These are phyloP conservation scores for Zonitis immaculata DNA, from an alignment of 2,888 invertebrate genomes.

Conservation along the genomic window DNA sequence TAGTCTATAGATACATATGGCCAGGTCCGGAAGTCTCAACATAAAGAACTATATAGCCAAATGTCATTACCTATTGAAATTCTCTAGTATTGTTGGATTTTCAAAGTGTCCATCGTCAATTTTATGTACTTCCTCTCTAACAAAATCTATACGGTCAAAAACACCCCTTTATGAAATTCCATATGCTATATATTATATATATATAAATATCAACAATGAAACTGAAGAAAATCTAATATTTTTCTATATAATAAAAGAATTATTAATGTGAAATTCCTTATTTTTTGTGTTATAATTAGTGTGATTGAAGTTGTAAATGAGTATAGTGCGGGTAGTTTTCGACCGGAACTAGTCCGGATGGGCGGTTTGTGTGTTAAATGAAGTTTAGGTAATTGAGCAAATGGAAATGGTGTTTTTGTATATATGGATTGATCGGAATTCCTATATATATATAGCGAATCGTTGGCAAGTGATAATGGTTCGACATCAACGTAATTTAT, in stretches of 20 bases:
- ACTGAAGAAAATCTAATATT: too few relatives aligned
- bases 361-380: not conserved
- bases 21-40: slow-evolving; percentile 18
- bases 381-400: slow-evolving; percentile 1
- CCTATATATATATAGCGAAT: not conserved
- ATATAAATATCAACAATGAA: not conserved
- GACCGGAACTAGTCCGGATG: not conserved
- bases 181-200: not conserved
- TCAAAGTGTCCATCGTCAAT: slow-evolving; percentile 9
- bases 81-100: slow-evolving; percentile 17
- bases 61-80: slow-evolving; percentile 19
- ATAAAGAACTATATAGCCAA: slow-evolving; percentile 15
- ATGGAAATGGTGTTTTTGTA: not conserved
- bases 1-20: slow-evolving; percentile 6
- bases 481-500: slow-evolving; percentile 33
- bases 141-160: slow-evolving; percentile 7
- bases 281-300: not conserved
- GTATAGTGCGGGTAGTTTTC: not conserved
- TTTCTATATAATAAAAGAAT: too few relatives aligned
- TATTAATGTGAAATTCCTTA: too few relatives aligned
- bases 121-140: slow-evolving; percentile 20
- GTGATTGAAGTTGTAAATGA: not conserved
- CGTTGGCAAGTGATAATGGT: slow-evolving; percentile 1
- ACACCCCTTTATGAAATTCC: slow-evolving; percentile 17
- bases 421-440: not conserved